Base-by-base conservation (phyloP, 2,113 vertebrate genomes). In the Chaetorhynchus papuensis region DNA sequence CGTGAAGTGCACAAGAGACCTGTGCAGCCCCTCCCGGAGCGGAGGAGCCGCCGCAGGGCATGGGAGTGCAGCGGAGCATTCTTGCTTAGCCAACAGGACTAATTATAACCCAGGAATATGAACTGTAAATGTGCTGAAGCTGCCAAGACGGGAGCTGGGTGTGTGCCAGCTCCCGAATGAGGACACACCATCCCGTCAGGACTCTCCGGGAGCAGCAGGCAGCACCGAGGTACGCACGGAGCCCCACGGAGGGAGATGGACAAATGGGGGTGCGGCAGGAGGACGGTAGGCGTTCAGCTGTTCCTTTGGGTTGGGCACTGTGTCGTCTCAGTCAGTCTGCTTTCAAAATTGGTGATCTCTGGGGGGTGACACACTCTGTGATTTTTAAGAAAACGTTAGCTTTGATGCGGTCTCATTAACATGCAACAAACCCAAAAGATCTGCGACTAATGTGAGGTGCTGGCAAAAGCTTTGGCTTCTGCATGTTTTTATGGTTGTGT, bases 131-230 rank as follows among this genome's bases (percentile, higher is more conserved):
- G 52, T 2, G 19, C 86, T 50, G 66, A 61, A 61, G 75, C 49
- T 83, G 88, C 94, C 49, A 30, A 76, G 66, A 45, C 27, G 9
- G 89, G 75, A 88, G 89, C 87, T 72, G 93, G 52, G 65, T 8
- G 49, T 1, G 7, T 56, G 64, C 72, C 93, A 39, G 91, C 2
- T 5, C 93, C 44, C 1, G 92, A 35, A 39, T 86, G 77, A 96
- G 91, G 83, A 72, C 45, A 2, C 41, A 3, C 20, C n/a, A 20
- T 2, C 72, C n/a, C 3, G 3, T 1, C 22, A 10, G 93, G 80
- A 35, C 47, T 42, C 39, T 27, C 31, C 11, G 59, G 60, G 52
- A 95, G 86, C 80, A 6, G 80, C 50, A 4, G 70, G 75, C 42
- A 45, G 65, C 26, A 1, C 2, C 53, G 66, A 63, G 96, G 80